Evolutionary conservation across 2,888 invertebrate species (phyloP).

Genomic region (Parthenolecanium corni): DNA sequence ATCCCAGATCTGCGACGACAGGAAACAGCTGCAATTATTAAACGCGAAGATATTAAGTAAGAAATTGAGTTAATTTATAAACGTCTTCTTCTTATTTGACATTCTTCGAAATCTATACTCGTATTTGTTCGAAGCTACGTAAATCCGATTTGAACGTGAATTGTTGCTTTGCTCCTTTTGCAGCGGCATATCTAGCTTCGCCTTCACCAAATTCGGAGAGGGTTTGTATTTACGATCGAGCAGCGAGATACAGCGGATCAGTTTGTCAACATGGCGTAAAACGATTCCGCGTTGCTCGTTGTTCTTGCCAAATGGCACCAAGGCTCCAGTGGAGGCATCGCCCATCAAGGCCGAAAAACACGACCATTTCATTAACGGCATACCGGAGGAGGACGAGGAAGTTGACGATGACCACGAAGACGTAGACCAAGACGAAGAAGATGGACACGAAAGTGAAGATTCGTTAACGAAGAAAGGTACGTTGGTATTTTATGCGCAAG

Average conservation of each 20-base stretch:
- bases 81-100: too few species aligned
- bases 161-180: conserved; percentile 38
- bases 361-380: conserved; percentile 20
- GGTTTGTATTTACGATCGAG: conserved; percentile 87
- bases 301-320: conserved; percentile 41
- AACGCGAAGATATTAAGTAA: conserved; percentile 90
- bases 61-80: too few species aligned
- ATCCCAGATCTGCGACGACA: conserved; percentile 81
- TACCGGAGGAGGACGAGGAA: conserved; percentile 31
- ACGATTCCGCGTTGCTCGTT: conserved; percentile 54
- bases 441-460: neutral
- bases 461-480: neutral
- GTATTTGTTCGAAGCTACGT: too few species aligned
- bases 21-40: conserved; percentile 75
- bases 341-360: conserved; percentile 15
- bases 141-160: too few species aligned
- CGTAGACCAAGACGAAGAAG: too few species aligned
- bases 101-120: too few species aligned
- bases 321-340: neutral
- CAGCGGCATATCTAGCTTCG: conserved; percentile 87
- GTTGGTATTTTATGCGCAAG: conserved; percentile 1
- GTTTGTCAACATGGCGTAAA: conserved; percentile 60
- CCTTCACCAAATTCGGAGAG: conserved; percentile 84
- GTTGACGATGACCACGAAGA: conserved; percentile 29
- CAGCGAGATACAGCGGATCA: conserved; percentile 81